A percentile compares a stretch with the other conserved stretches of the same genome.
These are phyloP conservation scores for Calosoma granatense DNA, from an alignment of 1,140 invertebrate species.

Conservation along the genomic window DNA sequence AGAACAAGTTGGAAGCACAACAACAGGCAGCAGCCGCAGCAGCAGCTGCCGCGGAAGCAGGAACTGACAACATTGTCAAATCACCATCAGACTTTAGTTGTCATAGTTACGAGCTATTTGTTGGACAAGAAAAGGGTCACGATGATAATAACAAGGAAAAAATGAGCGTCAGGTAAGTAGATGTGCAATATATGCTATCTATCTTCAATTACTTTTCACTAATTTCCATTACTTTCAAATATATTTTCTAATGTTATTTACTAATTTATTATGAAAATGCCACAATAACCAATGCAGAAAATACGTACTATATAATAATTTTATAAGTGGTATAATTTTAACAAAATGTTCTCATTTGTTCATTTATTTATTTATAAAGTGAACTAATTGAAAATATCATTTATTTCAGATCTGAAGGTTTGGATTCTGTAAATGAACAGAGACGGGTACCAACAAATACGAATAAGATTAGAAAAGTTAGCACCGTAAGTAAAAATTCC, in stretches of 20 bases:
- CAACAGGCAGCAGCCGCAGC: slow-evolving; percentile 42
- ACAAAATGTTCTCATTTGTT: too few species aligned
- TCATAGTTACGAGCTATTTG: slow-evolving; percentile 82
- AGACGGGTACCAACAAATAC: slow-evolving; percentile 44
- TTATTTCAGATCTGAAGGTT: slow-evolving; percentile 59
- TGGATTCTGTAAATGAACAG: slow-evolving; percentile 78
- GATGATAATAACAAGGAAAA: slow-evolving; percentile 80
- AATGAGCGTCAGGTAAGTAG: slow-evolving; percentile 58
- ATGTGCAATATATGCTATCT: too few species aligned
- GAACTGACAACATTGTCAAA: slow-evolving; percentile 56
- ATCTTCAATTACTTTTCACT: too few species aligned
- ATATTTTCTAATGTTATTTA: too few species aligned
- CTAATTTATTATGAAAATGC: too few species aligned
- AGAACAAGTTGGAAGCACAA: slow-evolving; percentile 57
- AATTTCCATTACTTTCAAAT: too few species aligned
- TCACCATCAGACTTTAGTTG: slow-evolving; percentile 83
- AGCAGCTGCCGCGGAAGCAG: slow-evolving; percentile 47
- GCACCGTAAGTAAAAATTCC: slow-evolving; percentile 76
- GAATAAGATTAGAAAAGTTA: slow-evolving; percentile 77
- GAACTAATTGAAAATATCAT: too few species aligned
- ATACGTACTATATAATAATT: too few species aligned
- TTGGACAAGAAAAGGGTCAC: slow-evolving; percentile 73
- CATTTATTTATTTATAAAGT: too few species aligned
- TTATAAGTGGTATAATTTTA: too few species aligned
- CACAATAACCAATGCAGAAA: too few species aligned